Base-by-base conservation (phyloP, 2,113 vertebrate genomes). In the Equus przewalskii region DNA sequence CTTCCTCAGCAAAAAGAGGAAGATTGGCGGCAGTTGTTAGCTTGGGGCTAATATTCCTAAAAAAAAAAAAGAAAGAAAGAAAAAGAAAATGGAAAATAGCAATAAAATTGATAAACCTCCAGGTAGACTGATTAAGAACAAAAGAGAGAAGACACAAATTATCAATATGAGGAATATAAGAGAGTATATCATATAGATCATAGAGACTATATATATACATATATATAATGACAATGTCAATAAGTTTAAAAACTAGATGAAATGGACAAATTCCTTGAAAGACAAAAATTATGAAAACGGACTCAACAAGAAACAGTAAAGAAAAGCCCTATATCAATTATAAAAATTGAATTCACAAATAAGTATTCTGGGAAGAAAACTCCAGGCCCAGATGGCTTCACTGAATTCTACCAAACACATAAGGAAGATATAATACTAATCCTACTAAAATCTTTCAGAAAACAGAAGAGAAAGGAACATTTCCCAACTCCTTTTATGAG, bases 181-280 rank as follows among this genome's bases (percentile, higher is more conserved):
- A 87, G 21, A 60, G 15, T 51, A 64, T 15, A 64, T 89, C 22
- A 91, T 64, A 49, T 44, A 79, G 78, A 75, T 80, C 36, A 84
- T 24, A 75, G 36, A 89, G 41, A 75, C 44, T 88, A 46, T 72
- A 58, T 56, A n/a, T 30, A 36, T 76, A 26, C 16, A 30, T 64
- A 44, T 62, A 30, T 56, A 72, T 41, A 56, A 69, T 81, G 69
- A 67, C 81, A 76, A 58, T 64, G 49, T 15, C 28, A 79, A 4
- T 46, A 70, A 94, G 41, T 94, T 80, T 79, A 70, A 87, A 28
- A 69, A 81, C 84, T 94, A 89, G 18, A 44, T 73, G 64, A 88
- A 94, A 82, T 62, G 33, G 60, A 82, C 46, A 82, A 82, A 89
- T 89, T 89, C 78, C n/a, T 75, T 56, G 46, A 89, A 81, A 82